A percentile compares a stretch with the other conserved stretches of the same genome.
These are phyloP conservation scores for Sycophila texana DNA, from an alignment of 2,888 invertebrate species.

Conservation along the genomic window DNA sequence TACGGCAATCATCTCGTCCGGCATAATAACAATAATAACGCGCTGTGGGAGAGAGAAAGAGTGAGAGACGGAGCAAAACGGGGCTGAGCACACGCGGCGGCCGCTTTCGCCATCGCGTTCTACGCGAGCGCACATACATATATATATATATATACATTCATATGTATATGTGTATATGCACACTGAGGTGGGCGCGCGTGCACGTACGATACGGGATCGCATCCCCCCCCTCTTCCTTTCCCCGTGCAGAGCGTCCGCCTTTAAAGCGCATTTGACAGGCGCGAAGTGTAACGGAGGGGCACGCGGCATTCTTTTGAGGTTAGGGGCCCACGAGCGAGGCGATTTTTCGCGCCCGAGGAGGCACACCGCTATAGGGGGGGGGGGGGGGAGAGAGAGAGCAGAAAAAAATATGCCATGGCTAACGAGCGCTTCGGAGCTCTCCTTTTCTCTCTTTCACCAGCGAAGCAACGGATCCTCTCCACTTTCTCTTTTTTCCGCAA, in stretches of 20 bases:
- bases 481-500: constrained; percentile 31
- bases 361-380: constrained; percentile 1
- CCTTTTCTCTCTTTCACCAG: neutral
- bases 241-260: neutral
- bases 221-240: neutral
- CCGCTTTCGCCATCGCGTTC: constrained; percentile 57
- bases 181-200: neutral
- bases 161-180: no score
- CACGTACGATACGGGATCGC: neutral
- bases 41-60: constrained; percentile 11
- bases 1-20: constrained; percentile 50
- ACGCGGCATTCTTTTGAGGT: constrained; percentile 26
- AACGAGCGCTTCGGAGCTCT: constrained; percentile 9
- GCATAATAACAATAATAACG: constrained; percentile 53
- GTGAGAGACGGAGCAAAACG: constrained; percentile 21
- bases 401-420: constrained; percentile 12
- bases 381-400: neutral
- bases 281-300: neutral
- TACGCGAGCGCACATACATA: constrained; percentile 9
- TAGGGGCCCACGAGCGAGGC: neutral
- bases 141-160: no score
- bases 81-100: constrained; percentile 49
- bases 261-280: constrained; percentile 37
- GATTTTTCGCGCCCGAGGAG: neutral
- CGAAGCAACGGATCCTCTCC: neutral